Base-by-base conservation (phyloP, 2,888 invertebrate genomes). In the Torymus aiolomorphi region DNA sequence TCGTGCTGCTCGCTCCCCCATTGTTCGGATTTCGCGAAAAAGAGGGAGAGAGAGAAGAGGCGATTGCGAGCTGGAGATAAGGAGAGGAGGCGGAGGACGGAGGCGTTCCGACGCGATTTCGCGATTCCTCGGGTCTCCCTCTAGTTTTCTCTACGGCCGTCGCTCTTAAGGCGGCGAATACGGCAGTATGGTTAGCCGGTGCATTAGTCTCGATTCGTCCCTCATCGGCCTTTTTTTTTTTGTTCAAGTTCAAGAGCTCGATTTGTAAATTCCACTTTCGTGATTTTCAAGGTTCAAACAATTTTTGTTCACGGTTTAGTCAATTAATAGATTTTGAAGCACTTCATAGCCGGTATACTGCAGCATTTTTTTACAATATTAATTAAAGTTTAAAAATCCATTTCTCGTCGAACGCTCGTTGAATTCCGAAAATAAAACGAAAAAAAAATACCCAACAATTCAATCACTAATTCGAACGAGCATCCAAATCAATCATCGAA, bases 31-130 rank as follows among this genome's bases (percentile, higher is more conserved):
- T 66, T 65, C 24, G 57, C 16, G 65, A 49, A 69, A 52, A 70
- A 63, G 73, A 69, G 54, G 13, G n/a, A 65, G 20, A 31, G 67
- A 20, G 52, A 51, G 69, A 52, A 73, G 12, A 61, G 52, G 82
- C 80, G 85, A 85, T 86, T 83, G 80, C 81, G 57, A 75, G 76
- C 76, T 71, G 59, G 70, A 84, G 85, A 86, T 85, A 86, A 85
- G 82, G 81, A 69, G 63, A 66, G 18, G 82, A 78, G 79, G 62
- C 49, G 62, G 31, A 18, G 71, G 71, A 71, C 71, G 20, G 57
- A 62, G 84, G 83, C 83, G 84, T 83, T 80, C 71, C 75, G 66
- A n/a, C 51, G 56, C 82, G 84, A 84, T 84, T 82, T 77, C 67
- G 75, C 83, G 85, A 84, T 85, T 81, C 82, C 83, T 83, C 80